Base-by-base conservation (phyloP, 2,888 invertebrate species). In the Andrena chrysosceles region DNA sequence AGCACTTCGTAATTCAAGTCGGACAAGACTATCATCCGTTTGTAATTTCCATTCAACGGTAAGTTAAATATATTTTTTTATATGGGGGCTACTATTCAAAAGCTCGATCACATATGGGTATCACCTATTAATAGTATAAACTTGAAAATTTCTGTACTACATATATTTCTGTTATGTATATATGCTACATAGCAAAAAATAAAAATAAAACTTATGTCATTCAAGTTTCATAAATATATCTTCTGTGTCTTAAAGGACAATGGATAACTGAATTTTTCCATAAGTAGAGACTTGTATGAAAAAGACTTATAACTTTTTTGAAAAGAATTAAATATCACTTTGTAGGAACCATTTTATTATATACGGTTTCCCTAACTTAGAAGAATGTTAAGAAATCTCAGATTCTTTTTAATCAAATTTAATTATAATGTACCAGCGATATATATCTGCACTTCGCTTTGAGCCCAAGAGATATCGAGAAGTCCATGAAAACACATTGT, bases 1-100 rank as follows among this genome's bases (percentile, higher is more conserved):
- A 54, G 54, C 33, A 64, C n/a, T 83, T 60, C 75, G 60, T 64
- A 75, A 54, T 10, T 48, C 54, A 8, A 84, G 8, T 56, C 60
- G 60, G 31, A 29, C 23, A 4, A 77, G 69, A 64, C 10, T 75
- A 68, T 63, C 56, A 20, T 59, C 59, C 23, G 56, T 67, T 71
- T 83, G 68, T n/a, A 73, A 72, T 63, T 75, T 83, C 23, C 83
- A 83, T 35, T 48, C 68, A 8, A 42, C 74, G 31, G 84, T 78
- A 64, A 75, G 83, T 77, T 2, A 48, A 16, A n/a, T 29, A 60
- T 48, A n/a, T 48, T 31, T 76, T 23, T 6, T 2, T 20, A 29
- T 31, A 3, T 20, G 5, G 29, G 20, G 6, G 60, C 10, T 67
- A 33, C 13, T 31, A 5, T 48, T 26, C 42, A 31, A 23, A 33